Percentiles rank a stretch among this genome's conserved stretches.
Evolutionary conservation across 2,797 vertebrate species (phyloP).

Genomic region (Mus caroli): DNA sequence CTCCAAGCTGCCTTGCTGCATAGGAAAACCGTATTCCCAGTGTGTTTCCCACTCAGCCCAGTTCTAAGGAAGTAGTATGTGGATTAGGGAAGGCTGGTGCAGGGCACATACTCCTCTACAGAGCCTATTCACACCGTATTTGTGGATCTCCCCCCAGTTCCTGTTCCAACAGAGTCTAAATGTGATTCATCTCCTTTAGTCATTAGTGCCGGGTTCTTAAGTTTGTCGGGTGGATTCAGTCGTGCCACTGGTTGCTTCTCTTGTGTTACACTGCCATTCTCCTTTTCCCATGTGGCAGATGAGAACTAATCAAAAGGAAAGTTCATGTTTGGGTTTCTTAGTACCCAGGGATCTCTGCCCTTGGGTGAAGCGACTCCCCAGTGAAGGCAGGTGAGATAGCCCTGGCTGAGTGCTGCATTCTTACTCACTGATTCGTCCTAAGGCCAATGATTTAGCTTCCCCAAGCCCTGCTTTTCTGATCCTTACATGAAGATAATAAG

Average conservation of each 20-base stretch:
- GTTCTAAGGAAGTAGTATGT: conserved; percentile 18
- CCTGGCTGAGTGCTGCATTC: background rate
- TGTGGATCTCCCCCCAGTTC: background rate
- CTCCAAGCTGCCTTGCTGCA: background rate
- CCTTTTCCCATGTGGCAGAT: background rate
- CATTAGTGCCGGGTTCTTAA: background rate
- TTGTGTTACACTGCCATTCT: background rate
- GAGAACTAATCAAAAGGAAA: background rate
- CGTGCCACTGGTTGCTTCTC: background rate
- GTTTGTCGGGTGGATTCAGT: background rate
- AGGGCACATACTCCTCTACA: background rate
- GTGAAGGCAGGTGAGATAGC: background rate
- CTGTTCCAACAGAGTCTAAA: background rate
- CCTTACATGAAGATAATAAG: background rate
- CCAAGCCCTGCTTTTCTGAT: background rate
- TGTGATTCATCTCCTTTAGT: background rate
- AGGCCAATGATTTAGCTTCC: background rate
- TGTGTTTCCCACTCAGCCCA: background rate
- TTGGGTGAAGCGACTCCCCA: background rate
- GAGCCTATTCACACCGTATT: background rate
- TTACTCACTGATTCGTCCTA: conserved; percentile 4
- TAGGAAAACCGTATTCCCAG: conserved; percentile 27
- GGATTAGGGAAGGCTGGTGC: conserved; percentile 34
- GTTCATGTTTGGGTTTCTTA: background rate
- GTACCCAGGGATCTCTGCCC: background rate